Percentiles rank a stretch among this genome's conserved stretches.
These are phyloP conservation scores for Petrocephalus sullivani DNA, from an alignment of 2,797 vertebrate species.

Conservation along the genomic window DNA sequence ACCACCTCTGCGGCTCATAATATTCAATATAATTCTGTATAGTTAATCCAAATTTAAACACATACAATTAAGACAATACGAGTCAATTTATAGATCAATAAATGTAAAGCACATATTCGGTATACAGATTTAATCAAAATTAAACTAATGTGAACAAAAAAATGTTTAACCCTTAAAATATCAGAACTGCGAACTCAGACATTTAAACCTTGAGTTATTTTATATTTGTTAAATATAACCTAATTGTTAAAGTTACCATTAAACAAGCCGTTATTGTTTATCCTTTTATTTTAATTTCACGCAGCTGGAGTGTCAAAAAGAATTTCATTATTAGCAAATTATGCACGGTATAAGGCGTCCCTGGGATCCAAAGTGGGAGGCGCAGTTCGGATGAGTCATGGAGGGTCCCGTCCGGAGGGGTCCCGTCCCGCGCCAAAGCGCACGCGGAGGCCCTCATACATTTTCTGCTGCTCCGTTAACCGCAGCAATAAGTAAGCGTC, in stretches of 20 bases:
- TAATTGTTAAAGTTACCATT: background rate
- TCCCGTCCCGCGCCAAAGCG: constrained; percentile 42
- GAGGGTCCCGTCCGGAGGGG: constrained; percentile 38
- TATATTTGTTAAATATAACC: background rate
- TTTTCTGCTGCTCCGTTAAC: constrained; percentile 51
- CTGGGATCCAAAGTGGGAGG: background rate
- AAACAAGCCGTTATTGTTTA: background rate
- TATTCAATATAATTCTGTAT: background rate
- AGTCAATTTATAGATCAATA: background rate
- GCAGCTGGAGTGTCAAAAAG: background rate
- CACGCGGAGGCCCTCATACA: constrained; percentile 38
- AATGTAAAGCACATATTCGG: background rate
- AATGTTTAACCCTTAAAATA: background rate
- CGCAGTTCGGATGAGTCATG: constrained; percentile 37
- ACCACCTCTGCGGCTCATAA: background rate
- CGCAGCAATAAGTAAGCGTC: constrained; percentile 50
- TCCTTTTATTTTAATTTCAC: background rate
- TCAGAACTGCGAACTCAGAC: background rate
- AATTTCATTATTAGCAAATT: background rate
- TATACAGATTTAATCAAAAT: background rate
- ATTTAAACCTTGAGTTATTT: background rate
- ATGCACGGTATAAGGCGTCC: background rate
- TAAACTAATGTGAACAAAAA: background rate
- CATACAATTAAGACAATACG: background rate
- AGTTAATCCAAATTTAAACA: background rate